Conservation (phyloP, 2,113 vertebrate species). For the Malurus alboscapulatus region DNA sequence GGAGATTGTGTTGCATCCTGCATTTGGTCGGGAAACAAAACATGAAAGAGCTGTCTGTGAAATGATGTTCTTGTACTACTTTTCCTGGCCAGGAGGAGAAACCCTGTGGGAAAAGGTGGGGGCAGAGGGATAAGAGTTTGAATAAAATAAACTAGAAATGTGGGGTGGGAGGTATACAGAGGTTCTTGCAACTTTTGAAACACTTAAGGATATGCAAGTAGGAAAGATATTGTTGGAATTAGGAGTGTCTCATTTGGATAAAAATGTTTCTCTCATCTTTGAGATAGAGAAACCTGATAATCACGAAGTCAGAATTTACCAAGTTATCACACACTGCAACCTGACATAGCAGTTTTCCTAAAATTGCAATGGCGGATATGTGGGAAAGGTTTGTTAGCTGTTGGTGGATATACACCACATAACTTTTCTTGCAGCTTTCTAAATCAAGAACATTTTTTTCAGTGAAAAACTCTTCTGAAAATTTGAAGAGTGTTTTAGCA, state of each 20-base stretch:
- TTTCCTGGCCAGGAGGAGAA: neutral
- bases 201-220: neutral
- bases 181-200: neutral
- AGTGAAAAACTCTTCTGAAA: neutral
- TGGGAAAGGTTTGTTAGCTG: neutral
- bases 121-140: neutral
- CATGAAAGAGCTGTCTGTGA: neutral
- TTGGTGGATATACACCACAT: rapidly evolving
- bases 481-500: neutral
- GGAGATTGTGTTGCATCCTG: neutral
- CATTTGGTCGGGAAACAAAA: neutral
- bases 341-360: neutral
- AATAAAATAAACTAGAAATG: neutral
- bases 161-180: neutral
- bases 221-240: neutral
- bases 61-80: neutral
- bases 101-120: neutral
- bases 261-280: neutral
- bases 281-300: neutral
- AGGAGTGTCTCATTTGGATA: neutral
- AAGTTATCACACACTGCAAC: neutral
- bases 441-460: neutral
- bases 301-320: neutral
- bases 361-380: neutral
- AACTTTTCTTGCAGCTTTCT: neutral